These are phyloP conservation scores for Odontomyia ornata DNA, from an alignment of 2,888 invertebrate genomes.

Conservation along the genomic window DNA sequence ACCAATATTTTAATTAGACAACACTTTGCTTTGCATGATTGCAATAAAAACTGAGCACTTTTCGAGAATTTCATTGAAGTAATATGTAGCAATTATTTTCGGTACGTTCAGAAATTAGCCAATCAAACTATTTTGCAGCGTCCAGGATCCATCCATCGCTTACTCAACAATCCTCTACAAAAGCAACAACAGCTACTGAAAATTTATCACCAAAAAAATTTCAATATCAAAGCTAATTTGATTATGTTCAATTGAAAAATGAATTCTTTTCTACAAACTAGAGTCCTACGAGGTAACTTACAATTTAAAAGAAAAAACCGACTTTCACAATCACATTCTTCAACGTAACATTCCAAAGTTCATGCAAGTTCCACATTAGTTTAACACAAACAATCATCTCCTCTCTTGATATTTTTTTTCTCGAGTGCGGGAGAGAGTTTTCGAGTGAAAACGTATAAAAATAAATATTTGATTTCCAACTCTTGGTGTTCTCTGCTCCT, in stretches of 20 bases:
- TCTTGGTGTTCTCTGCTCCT: not conserved
- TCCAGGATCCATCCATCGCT: no score
- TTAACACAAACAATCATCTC: slow-evolving; percentile 12
- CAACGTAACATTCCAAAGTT: not conserved
- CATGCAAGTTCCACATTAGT: slow-evolving; percentile 11
- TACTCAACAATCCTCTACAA: not conserved
- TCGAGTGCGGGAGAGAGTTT: not conserved
- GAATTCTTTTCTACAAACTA: not conserved
- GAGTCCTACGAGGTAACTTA: not conserved
- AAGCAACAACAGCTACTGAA: not conserved
- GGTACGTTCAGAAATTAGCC: no score
- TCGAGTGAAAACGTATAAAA: slow-evolving; percentile 28
- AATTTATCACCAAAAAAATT: slow-evolving; percentile 31
- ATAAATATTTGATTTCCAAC: slow-evolving; percentile 29
- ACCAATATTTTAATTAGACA: no score
- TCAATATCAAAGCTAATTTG: slow-evolving; percentile 6
- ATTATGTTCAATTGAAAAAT: not conserved
- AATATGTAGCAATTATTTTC: no score
- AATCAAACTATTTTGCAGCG: no score
- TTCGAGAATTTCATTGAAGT: no score
- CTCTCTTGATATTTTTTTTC: slow-evolving; percentile 28
- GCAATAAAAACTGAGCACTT: no score
- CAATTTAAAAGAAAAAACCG: slow-evolving; percentile 3
- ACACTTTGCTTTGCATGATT: no score
- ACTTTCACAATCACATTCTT: slow-evolving; percentile 24